Conservation (phyloP, 2,797 vertebrate genomes). For the Ptychobarbus kaznakovi region DNA sequence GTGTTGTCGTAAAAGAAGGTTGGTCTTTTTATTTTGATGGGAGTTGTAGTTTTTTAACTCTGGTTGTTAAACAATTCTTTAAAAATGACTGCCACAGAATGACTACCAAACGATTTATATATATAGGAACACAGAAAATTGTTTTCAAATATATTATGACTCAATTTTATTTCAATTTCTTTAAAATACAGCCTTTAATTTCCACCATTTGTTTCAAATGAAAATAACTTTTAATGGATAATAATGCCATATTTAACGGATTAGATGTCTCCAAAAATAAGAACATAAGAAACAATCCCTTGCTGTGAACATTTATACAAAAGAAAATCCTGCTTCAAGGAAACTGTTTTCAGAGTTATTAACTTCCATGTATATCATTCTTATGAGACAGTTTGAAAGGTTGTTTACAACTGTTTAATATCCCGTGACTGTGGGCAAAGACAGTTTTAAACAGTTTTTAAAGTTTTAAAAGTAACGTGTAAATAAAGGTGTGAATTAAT, state of each 20-base stretch:
- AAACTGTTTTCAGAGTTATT: background rate
- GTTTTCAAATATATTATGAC: background rate
- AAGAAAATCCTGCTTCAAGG: background rate
- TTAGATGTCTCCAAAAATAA: background rate
- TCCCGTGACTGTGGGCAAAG: background rate
- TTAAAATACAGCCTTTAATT: background rate
- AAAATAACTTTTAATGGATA: background rate
- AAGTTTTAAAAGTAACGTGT: background rate
- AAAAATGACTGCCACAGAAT: background rate
- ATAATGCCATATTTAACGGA: background rate
- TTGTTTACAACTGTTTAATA: background rate
- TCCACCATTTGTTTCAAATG: background rate
- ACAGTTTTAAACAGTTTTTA: too few species aligned
- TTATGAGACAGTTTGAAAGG: background rate
- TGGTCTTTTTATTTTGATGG: conserved; percentile 48
- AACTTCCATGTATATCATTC: background rate
- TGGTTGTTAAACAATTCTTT: background rate
- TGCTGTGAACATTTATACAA: background rate
- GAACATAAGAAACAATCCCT: background rate
- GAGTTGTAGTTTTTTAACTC: conserved; percentile 63
- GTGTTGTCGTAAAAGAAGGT: background rate
- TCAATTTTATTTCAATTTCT: background rate
- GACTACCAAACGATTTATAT: background rate
- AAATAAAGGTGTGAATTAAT: background rate
- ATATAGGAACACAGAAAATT: background rate